Base-by-base conservation (phyloP, 2,113 vertebrate species). In the Vulpes ferrilata region DNA sequence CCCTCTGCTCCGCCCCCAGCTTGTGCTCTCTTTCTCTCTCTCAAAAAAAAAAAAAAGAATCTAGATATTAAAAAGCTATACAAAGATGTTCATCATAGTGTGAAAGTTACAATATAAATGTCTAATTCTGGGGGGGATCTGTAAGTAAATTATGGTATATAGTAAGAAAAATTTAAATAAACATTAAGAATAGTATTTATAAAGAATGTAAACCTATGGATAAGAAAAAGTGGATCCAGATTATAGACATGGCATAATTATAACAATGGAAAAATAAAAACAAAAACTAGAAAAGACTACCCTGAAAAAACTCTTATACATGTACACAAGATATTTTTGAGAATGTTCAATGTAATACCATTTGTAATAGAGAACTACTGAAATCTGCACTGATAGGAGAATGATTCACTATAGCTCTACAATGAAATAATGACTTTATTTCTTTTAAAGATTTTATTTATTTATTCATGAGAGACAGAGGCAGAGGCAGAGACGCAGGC, bases 111-210 rank as follows among this genome's bases (percentile, higher is more conserved):
- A 69, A 74, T 30, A 64, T 86, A 90, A 96, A 71, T 90, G 11
- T 43, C n/a, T 62, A 94, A 69, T 35, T 53, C 80, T 85, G 35
- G 43, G 12, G 12, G 43, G 22, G 35, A 74, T 76, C 7, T 17
- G 11, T 93, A 82, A 73, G 9, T 93, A 95, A 96, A 93, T 65
- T 92, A 97, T 30, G 15, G 30, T 10, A 71, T 73, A 27, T 0
- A 78, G 71, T 6, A 90, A 97, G 78, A 81, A 95, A 94, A 79
- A 83, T 59, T 93, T 57, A 84, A 92, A 32, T 59, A 55, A 94
- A 64, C 5, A 78, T 74, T 80, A 87, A 65, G 38, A 93, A 71
- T 86, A 67, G 51, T 76, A 23, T 93, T 90, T 76, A 59, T 15
- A 65, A 93, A 74, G 30, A 65, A 74, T 17, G 12, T n/a, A 90